A percentile compares a stretch with the other conserved stretches of the same genome.
Conservation (phyloP, 2,113 vertebrate genomes). For the Brienomyrus longianalis region DNA sequence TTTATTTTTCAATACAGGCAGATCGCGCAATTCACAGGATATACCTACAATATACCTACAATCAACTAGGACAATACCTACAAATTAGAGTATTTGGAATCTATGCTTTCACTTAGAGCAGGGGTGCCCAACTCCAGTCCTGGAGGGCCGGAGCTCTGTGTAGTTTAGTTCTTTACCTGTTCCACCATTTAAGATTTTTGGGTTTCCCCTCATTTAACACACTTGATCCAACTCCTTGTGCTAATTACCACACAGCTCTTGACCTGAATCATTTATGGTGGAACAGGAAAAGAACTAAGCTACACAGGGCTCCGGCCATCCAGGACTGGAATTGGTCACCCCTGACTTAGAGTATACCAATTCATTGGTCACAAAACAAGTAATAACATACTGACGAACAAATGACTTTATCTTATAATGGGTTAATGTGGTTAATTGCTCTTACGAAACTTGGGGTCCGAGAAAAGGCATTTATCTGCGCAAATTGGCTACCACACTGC, state of each 20-base stretch:
- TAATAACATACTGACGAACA: neutral
- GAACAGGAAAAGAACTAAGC: no score
- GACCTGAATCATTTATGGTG: no score
- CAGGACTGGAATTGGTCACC: no score
- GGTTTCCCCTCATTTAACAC: no score
- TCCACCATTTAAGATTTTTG: no score
- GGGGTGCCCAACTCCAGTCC: no score
- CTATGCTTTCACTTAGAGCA: neutral
- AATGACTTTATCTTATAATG: neutral
- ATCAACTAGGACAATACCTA: neutral
- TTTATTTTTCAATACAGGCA: neutral
- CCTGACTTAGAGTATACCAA: neutral
- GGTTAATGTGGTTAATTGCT: neutral
- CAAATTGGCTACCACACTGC: neutral
- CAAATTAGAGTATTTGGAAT: neutral
- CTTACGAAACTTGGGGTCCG: neutral
- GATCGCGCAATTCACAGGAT: neutral
- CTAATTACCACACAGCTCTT: no score
- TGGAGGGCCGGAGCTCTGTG: no score
- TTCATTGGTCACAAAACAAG: neutral
- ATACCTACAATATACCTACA: neutral
- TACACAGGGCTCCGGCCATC: no score
- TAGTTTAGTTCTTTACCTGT: no score
- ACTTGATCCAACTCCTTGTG: no score
- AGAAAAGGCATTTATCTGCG: neutral